Base-by-base conservation (phyloP, 1,140 invertebrate species). In the Rhynchophorus ferrugineus region DNA sequence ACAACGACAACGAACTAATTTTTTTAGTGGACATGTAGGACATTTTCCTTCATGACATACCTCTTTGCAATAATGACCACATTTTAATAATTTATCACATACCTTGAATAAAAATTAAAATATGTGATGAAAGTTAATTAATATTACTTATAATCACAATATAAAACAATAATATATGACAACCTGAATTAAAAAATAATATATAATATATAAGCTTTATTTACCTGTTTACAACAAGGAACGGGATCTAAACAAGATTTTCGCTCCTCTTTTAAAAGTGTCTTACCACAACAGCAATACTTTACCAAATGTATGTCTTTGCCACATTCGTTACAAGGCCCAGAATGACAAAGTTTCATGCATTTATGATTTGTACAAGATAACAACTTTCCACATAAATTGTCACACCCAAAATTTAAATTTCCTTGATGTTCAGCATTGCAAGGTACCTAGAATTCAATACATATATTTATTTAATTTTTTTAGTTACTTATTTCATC, bases 281-380 rank as follows among this genome's bases (percentile, higher is more conserved):
- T 87, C 69, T 90, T 83, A 0, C 87, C 90, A 71, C 94, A 98
- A 1, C 83, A 87, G 69, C 94, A 98, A n/a, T 75, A 76, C 5
- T 71, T 80, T 7, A 94, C 77, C 16, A 73, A 62, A 9, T 79
- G 75, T 0, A 84, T 80, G 54, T 76, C 76, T 20, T 81, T 71
- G 7, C 71, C 65, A 68, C 89, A 93, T 2, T 73, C 62, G 3
- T 65, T 64, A 62, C 83, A 87, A 7, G 71, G 68, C 36, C 78
- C 85, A 20, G 75, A 66, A 69, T 94, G 91, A 67, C 91, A 95
- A 0, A 68, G 63, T 51, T 76, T 71, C 42, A 74, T 66, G 68
- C 91, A 95, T 37, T 76, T 76, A 70, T 95, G 92, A 66, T 84
- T 81, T 17, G 81, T 80, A 72, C 91, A 95, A 11, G 74, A 68